Base-by-base conservation (phyloP, 2,888 invertebrate species). In the Drosophila paramelanica region DNA sequence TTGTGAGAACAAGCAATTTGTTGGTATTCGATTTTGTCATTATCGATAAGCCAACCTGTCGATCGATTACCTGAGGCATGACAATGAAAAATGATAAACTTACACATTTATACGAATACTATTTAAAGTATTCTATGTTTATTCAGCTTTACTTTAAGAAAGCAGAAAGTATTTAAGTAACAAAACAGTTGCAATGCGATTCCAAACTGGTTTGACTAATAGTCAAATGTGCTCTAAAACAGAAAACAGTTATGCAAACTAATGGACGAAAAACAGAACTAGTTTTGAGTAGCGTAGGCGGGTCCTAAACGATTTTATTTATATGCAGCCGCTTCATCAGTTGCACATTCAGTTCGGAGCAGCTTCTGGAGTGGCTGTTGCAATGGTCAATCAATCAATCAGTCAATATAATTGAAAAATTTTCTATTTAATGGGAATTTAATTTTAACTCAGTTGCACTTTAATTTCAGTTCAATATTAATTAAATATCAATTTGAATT, bases 171-270 rank as follows among this genome's bases (percentile, higher is more conserved):
- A 10, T 31, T 31, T 3, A 8, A 2, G 31, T 31, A 49, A 11
- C 25, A 49, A 59, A 53, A 42, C 33, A 36, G 42, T 33, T 41
- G 23, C 25, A 41, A 23, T 33, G 33, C 41, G 33, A 31, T 20
- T 36, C 20, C 3, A 45, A 64, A 62, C 62, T n/a, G 33, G 62
- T 64, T 62, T 41, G 11, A 27, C 27, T n/a, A 20, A 13, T 13
- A 20, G 25, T 17, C 25, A 47, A 61, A 41, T 33, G 25, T 47
- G 62, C 39, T 27, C 17, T n/a, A 11, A 23, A 64, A 50, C 65
- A 64, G 65, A 36, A 33, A 36, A 50, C 62, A 64, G 65, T 64
- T 64, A 64, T 64, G 65, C 49, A 64, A 64, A 64, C 50, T 25
- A 64, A 20, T 27, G 41, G 17, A 62, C 23, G 5, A 41, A 8